Evolutionary conservation across 2,797 vertebrate species (phyloP), one percentile per base, ranked within the genome.

Genomic region (Hydrolagus colliei): DNA sequence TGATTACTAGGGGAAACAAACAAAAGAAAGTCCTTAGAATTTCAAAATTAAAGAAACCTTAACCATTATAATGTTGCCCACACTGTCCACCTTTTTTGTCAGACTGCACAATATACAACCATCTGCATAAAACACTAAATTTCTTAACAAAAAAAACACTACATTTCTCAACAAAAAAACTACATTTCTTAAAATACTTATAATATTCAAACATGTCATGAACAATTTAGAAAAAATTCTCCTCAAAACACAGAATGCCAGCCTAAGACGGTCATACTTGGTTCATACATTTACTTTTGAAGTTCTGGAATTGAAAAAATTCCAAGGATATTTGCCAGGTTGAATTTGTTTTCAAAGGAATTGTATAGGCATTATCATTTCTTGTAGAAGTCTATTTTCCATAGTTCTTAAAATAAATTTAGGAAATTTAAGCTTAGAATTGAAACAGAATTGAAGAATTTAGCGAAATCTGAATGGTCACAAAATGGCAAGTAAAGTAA

Each of bases 1-100:
- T 11, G 32, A 52, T 68, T 84, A 84, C 79, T 84, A 84, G 79
- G 32, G 67, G 27, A 52, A 52, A 52, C 41, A 52, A 41, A 82
- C 20, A 84, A 84, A 2, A 82, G 32, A 80, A 80, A 65, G 27
- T 80, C 41, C 62, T 32, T 80, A 76, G 22, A 59, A 20, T 76
- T 76, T 76, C 2, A 0, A 77, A 77, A 52, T 9, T 16, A 84
- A 82, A 13, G 32, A 32, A 52, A 35, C 41, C 14, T 32, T 79
- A 79, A 79, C 62, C 11, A 32, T 79, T 32, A 14, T 80, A 80
- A 71, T 71, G 1, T 35, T 82, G 52, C 75, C 41, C 41, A 52
- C 41, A 6, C 41, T 52, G 41, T 52, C 41, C 41, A 52, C 41
- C 41, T 6, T 52, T 52, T 52, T 52, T 52, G 6, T 52, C 41